phyloP scores from a whole-genome alignment of 2,797 vertebrate species.

The Danio albolineatus region DNA sequence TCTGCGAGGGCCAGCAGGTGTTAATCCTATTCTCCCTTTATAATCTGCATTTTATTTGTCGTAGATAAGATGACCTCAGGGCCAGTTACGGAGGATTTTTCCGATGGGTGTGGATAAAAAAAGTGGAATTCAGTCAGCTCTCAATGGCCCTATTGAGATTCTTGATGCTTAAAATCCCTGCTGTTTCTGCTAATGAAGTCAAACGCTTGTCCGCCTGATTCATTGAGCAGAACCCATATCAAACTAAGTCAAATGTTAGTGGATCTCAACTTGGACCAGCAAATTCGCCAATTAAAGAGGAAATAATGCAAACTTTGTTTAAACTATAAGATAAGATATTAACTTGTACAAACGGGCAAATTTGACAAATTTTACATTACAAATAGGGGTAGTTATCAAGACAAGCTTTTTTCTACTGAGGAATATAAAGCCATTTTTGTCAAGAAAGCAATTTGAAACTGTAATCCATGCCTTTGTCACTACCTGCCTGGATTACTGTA shows the following conservation, averaged over 20 bases:
- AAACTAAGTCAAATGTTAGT: conserved; percentile 57
- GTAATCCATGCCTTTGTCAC: too few species aligned
- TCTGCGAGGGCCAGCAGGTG: conserved; percentile 52
- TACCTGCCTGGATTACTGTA: too few species aligned
- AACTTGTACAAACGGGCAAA: too few species aligned
- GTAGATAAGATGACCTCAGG: conserved; percentile 58
- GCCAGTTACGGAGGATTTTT: conserved; percentile 41
- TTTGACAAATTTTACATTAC: too few species aligned
- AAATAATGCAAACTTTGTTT: conserved; percentile 60
- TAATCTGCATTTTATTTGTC: conserved; percentile 55
- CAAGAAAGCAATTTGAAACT: too few species aligned
- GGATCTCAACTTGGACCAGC: conserved; percentile 56
- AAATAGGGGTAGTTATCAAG: too few species aligned
- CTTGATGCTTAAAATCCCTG: conserved; percentile 53
- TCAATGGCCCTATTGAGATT: conserved; percentile 47
- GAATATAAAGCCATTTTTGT: too few species aligned
- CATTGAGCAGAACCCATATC: conserved; percentile 57
- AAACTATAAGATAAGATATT: too few species aligned
- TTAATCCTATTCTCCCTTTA: conserved; percentile 50
- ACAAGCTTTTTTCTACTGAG: too few species aligned
- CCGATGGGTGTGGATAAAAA: conserved; percentile 51
- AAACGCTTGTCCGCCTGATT: conserved; percentile 63
- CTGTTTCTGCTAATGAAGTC: conserved; percentile 57
- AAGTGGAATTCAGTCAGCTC: conserved; percentile 48
- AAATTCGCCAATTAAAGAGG: conserved; percentile 65